These are phyloP conservation scores for Drosophila subsilvestris DNA, from an alignment of 2,888 invertebrate species.

Conservation along the genomic window DNA sequence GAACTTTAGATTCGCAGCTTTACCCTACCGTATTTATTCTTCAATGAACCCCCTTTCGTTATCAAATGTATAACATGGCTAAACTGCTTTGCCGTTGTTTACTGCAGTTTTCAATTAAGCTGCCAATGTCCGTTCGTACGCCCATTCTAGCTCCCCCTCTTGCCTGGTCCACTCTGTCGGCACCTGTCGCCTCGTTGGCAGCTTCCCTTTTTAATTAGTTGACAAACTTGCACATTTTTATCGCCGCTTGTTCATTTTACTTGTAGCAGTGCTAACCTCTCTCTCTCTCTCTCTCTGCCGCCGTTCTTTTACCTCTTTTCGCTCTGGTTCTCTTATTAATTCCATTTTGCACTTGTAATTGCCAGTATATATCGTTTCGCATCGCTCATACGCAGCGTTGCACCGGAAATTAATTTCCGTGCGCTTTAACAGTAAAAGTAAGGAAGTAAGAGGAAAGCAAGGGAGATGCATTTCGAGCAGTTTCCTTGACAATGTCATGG, in stretches of 20 bases:
- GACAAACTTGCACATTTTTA: constrained; percentile 52
- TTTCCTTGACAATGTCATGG: constrained; percentile 25
- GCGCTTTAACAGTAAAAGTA: constrained; percentile 13
- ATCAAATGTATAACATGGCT: constrained; percentile 50
- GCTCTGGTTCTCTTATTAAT: constrained; percentile 51
- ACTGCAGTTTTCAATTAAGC: constrained; percentile 73
- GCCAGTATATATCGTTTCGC: constrained; percentile 44
- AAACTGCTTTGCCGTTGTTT: constrained; percentile 65
- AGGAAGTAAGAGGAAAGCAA: not conserved
- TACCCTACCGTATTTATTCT: too few species aligned
- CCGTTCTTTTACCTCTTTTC: constrained; percentile 1
- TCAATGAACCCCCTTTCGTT: not conserved
- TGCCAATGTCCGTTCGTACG: constrained; percentile 40
- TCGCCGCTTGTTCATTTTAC: constrained; percentile 30
- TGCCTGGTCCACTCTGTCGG: constrained; percentile 8
- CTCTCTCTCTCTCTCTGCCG: constrained; percentile 31
- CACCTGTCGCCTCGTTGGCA: constrained; percentile 33
- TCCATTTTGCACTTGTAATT: constrained; percentile 58
- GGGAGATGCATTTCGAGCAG: constrained; percentile 2
- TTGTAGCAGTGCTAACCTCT: constrained; percentile 31
- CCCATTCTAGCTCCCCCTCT: not conserved
- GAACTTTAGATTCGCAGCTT: too few species aligned
- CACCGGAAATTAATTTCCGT: constrained; percentile 63
- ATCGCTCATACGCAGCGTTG: constrained; percentile 64
- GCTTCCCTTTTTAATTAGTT: constrained; percentile 68